phyloP scores from a whole-genome alignment of 2,797 vertebrate genomes.

The Telmatherina bonti region DNA sequence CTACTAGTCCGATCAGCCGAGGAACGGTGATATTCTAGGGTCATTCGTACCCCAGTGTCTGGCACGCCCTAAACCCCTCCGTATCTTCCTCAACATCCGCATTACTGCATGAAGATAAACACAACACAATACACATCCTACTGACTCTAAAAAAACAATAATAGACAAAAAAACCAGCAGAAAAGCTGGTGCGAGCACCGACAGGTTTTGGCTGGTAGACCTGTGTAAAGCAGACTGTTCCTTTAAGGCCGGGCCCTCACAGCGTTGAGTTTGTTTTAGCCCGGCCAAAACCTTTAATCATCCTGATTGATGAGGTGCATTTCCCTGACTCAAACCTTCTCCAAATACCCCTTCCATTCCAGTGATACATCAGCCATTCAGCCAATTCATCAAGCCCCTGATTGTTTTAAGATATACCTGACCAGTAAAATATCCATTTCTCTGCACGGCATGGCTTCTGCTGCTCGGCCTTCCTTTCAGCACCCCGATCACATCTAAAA shows the following conservation, averaged over 20 bases:
- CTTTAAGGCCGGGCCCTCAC: slow-evolving; percentile 71
- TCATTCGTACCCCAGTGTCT: not conserved
- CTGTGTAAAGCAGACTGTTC: slow-evolving; percentile 39
- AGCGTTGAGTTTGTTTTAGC: slow-evolving; percentile 72
- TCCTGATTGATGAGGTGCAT: slow-evolving; percentile 81
- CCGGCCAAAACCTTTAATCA: slow-evolving; percentile 77
- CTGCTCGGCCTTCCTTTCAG: slow-evolving; percentile 38
- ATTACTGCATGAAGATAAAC: not conserved
- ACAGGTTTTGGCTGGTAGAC: slow-evolving; percentile 32
- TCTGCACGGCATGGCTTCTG: slow-evolving; percentile 45
- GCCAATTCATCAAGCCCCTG: slow-evolving; percentile 76
- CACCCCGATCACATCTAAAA: slow-evolving; percentile 18
- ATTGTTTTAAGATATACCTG: slow-evolving; percentile 82
- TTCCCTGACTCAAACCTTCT: slow-evolving; percentile 81
- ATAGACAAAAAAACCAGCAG: no score
- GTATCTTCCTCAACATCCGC: not conserved
- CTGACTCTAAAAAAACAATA: no score
- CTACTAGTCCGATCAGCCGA: slow-evolving; percentile 9
- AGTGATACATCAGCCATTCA: slow-evolving; percentile 75
- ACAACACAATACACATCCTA: no score
- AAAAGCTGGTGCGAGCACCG: no score
- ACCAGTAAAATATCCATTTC: slow-evolving; percentile 77
- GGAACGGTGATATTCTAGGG: not conserved
- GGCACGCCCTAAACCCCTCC: not conserved
- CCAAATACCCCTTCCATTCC: slow-evolving; percentile 72